Evolutionary conservation across 1,140 invertebrate species (phyloP), one percentile per base, ranked within the genome.

Genomic region (Trachelipus rathkii): DNA sequence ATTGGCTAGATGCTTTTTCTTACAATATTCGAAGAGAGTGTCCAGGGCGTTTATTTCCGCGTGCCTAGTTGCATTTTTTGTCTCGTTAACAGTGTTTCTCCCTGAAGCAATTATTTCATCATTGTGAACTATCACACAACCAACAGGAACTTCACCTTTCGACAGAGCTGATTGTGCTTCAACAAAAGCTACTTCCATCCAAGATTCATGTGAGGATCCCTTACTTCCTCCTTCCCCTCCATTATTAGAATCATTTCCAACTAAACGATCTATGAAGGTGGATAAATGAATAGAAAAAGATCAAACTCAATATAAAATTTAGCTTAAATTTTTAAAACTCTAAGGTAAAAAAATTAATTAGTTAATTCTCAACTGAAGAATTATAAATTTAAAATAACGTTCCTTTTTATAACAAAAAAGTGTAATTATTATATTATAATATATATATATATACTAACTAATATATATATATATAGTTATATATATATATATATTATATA

Each of bases 21-120:
- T 33, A 33, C 33, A 33, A 33, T 33, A 19, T 19, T 15, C 50
- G 50, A 60, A 60, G 19, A 60, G 50, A 13, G 50, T 4, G 8
- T 60, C 50, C 95, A 73, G 99, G 92, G 82, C 95, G 97, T 82
- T 96, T 93, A 73, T 99, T 91, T 99, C 97, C 7, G 97, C 96
- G 87, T 99, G 97, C 77, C 95, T 86, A 50, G 96, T 98, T 10
- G 94, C 95, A 87, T 99, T 98, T 82, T 90, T 90, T 0, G 94
- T 95, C 84, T 92, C 90, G 84, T 97, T 98, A 2, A 95, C 93
- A 76, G 89, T 89, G 85, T 96, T 96, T 75, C 90, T 87, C 69
- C 93, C 92, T 76, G 88, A 86, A 50, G 92, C 92, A 74, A 95
- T 88, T 75, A 94, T 88, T 83, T 89, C 84, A 77, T 89, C 88